Evolutionary conservation across 2,888 invertebrate genomes (phyloP), one percentile per base, ranked within the genome.

Genomic region (Cryptocephalus primarius): DNA sequence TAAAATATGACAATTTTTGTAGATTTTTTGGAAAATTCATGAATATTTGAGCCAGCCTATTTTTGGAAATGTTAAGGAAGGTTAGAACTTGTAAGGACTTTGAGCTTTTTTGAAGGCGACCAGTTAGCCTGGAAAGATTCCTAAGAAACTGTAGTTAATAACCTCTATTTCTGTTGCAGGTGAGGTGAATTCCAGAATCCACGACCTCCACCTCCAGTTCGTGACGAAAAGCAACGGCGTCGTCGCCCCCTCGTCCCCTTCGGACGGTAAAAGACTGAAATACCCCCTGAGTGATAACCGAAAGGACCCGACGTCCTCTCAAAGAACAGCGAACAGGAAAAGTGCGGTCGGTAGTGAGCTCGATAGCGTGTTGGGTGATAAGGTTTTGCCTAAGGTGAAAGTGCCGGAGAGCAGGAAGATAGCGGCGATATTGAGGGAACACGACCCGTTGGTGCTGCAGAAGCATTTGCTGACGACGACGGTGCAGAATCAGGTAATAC

Each of bases 371-470:
- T 75, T 88, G 40, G 79, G 79, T 54, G 79, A 74, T 50, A 75
- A 78, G 31, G 73, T 80, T 53, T 22, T 22, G 22, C 76, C 79
- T 51, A 78, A 79, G 64, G 79, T 83, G 52, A 72, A 77, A 56
- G 73, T 79, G 48, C 81, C 83, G 10, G 83, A 87, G 72, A 76
- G 82, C 48, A 79, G 75, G 61, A 88, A 88, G 72, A 81, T 89
- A 67, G 78, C 84, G 62, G 88, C 88, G 72, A 89, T 90, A 72
- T 78, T 90, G 62, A 77, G 79, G 61, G 89, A 90, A 75, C 80
- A 80, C 60, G 85, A 86, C 72, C 83, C 86, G 48, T 72, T 88
- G 57, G 86, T 88, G 73, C 76, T 90, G 64, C 88, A 88, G 71
- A 80, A 88, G 60, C 89, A 89, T 72, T 75, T 90, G 55, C 79